Evolutionary conservation across 2,888 invertebrate species (phyloP).

Genomic region (Branchipolynoe longqiensis): DNA sequence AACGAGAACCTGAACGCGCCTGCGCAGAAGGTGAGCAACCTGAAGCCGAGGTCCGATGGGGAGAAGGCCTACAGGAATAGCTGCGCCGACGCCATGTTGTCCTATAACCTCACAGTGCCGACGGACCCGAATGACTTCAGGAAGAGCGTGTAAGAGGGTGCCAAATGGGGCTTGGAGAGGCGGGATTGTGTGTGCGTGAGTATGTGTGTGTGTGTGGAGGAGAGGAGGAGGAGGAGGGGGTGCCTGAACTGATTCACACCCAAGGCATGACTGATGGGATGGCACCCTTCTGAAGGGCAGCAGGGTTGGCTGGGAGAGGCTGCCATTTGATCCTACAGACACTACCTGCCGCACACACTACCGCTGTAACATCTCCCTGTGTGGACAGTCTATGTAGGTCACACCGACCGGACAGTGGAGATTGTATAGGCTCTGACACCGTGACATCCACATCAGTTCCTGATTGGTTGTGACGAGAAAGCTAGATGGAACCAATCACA

Average conservation of each 20-base stretch:
- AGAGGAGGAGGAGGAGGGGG: not conserved
- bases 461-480: not conserved
- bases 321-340: not conserved
- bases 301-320: not conserved
- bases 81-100: slow-evolving; percentile 1
- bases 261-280: not conserved
- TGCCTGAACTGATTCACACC: not conserved
- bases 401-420: not conserved
- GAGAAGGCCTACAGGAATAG: not conserved
- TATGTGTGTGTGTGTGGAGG: not conserved
- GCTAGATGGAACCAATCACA: slow-evolving; percentile 6
- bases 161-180: not conserved
- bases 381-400: no score
- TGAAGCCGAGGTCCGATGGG: not conserved
- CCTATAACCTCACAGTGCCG: slow-evolving; percentile 16
- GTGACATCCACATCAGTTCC: not conserved
- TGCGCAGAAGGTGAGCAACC: not conserved
- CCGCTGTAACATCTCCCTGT: no score
- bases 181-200: not conserved
- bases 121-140: slow-evolving; percentile 51
- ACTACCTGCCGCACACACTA: no score
- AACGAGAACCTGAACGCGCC: not conserved
- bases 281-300: not conserved
- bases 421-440: no score
- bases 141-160: slow-evolving; percentile 32